phyloP scores from a whole-genome alignment of 1,140 invertebrate species.

The Papilio polytes region DNA sequence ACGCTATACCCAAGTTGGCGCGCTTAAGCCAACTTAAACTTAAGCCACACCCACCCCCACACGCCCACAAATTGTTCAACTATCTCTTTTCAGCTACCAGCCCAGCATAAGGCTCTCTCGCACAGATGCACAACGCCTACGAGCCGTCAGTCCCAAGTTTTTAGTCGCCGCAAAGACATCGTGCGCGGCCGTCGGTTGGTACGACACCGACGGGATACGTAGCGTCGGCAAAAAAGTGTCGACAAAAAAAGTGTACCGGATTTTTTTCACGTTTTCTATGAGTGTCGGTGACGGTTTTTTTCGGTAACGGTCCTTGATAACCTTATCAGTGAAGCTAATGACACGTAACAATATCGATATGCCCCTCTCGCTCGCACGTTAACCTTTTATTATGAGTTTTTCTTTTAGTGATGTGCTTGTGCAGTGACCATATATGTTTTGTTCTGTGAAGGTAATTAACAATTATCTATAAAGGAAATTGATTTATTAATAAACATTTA shows the following conservation, averaged over 20 bases:
- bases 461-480: constrained; percentile 33
- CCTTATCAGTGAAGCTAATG: constrained; percentile 52
- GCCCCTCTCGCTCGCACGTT: constrained; percentile 52
- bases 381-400: constrained; percentile 58
- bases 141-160: constrained; percentile 71
- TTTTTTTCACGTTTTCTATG: constrained; percentile 52
- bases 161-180: constrained; percentile 75
- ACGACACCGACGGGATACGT: constrained; percentile 44
- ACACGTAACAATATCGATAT: constrained; percentile 49
- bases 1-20: constrained; percentile 23
- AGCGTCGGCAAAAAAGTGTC: constrained; percentile 51
- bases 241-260: constrained; percentile 52
- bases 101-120: constrained; percentile 59
- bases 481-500: constrained; percentile 15
- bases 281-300: constrained; percentile 50
- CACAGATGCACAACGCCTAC: constrained; percentile 68
- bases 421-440: constrained; percentile 55
- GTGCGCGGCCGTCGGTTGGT: constrained; percentile 62
- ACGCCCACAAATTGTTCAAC: constrained; percentile 65
- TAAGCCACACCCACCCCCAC: constrained; percentile 61
- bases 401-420: constrained; percentile 56
- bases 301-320: constrained; percentile 49
- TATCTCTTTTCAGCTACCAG: constrained; percentile 50
- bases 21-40: constrained; percentile 76
- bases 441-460: constrained; percentile 66